phyloP scores from a whole-genome alignment of 2,888 invertebrate species.

The Melanotus villosus region DNA sequence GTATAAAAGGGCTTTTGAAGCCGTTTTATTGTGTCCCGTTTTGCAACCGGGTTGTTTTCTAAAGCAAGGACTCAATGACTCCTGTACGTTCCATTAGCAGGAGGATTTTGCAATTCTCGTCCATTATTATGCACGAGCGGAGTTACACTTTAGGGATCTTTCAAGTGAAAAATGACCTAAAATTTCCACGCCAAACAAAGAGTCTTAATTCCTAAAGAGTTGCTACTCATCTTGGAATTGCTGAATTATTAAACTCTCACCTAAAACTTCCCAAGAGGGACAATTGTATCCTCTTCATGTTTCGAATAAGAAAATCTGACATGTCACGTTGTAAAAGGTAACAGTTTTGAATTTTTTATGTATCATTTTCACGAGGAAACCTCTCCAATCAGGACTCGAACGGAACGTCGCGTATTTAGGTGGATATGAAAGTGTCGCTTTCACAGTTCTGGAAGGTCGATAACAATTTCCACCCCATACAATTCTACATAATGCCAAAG shows the following conservation, averaged over 20 bases:
- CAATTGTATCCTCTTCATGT: background rate
- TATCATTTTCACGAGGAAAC: background rate
- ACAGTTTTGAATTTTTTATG: conserved; percentile 5
- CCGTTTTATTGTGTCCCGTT: conserved; percentile 36
- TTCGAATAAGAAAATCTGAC: conserved; percentile 8
- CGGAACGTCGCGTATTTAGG: background rate
- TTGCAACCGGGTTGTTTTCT: conserved; percentile 34
- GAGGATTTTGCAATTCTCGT: conserved; percentile 32
- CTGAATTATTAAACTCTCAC: background rate
- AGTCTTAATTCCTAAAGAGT: no score
- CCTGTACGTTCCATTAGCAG: conserved; percentile 33
- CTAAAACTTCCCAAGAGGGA: background rate
- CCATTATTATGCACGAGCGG: conserved; percentile 31
- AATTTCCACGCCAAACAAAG: background rate
- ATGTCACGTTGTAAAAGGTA: conserved; percentile 1
- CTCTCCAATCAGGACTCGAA: background rate
- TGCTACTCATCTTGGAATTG: no score
- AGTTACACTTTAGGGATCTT: conserved; percentile 17
- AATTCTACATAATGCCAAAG: background rate
- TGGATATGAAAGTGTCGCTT: conserved; percentile 1
- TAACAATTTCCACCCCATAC: background rate
- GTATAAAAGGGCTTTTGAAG: conserved; percentile 34
- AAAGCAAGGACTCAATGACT: conserved; percentile 33
- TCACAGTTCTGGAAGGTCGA: background rate
- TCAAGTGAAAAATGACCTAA: conserved; percentile 32